These are phyloP conservation scores for Sorex araneus DNA, from an alignment of 2,113 vertebrate species.

Conservation along the genomic window DNA sequence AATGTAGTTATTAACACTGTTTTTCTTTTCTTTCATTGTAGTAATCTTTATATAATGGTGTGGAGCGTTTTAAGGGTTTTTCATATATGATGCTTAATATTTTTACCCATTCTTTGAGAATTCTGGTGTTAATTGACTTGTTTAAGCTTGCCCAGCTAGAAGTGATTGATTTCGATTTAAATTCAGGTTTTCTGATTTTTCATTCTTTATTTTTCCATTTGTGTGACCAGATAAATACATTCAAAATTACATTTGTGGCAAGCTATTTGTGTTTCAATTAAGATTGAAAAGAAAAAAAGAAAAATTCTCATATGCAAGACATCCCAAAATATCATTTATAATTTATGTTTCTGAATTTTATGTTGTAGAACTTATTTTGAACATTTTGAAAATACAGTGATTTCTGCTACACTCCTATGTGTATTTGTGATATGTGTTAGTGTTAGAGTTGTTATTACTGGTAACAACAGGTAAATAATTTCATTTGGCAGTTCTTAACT, in stretches of 20 bases:
- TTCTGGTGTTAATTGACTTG: background rate
- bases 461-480: background rate
- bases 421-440: background rate
- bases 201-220: constrained; percentile 33
- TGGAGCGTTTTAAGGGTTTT: constrained; percentile 6
- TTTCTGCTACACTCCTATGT: background rate
- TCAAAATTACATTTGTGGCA: constrained; percentile 13
- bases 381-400: constrained; percentile 28
- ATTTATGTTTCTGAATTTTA: constrained; percentile 30
- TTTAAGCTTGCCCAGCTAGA: background rate
- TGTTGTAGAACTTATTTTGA: background rate
- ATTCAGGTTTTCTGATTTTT: constrained; percentile 29
- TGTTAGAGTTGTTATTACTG: background rate
- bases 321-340: background rate
- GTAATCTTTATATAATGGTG: background rate
- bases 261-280: constrained; percentile 31
- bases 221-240: constrained; percentile 25
- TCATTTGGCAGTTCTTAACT: background rate
- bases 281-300: background rate
- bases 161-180: constrained; percentile 50
- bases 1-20: background rate
- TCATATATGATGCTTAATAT: constrained; percentile 7
- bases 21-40: constrained; percentile 12
- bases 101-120: background rate
- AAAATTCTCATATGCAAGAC: background rate